A percentile compares a stretch with the other conserved stretches of the same genome.
phyloP scores from a whole-genome alignment of 2,888 invertebrate species.

The Azorinus chamasolen region DNA sequence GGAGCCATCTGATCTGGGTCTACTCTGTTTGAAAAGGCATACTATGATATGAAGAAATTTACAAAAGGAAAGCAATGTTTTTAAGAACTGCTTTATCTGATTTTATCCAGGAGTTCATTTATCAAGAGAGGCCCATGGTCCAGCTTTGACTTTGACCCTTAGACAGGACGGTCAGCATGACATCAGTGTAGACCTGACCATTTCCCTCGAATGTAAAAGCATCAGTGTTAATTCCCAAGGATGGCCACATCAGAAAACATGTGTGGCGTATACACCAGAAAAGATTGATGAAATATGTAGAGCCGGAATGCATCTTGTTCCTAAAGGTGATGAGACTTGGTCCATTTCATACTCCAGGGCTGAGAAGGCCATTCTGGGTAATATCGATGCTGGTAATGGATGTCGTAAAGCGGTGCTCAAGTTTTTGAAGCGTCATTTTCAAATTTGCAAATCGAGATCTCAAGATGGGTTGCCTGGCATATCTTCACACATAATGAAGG shows the following conservation, averaged over 20 bases:
- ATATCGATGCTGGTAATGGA: constrained; percentile 41
- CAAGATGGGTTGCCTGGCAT: constrained; percentile 15
- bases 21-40: too few relatives aligned
- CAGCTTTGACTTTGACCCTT: constrained; percentile 40
- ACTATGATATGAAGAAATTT: too few relatives aligned
- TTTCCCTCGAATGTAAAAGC: constrained; percentile 18
- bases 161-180: constrained; percentile 23
- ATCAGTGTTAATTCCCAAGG: constrained; percentile 10
- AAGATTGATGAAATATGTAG: constrained; percentile 17
- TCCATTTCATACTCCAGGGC: constrained; percentile 38
- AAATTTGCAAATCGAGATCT: constrained; percentile 10
- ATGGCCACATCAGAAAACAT: constrained; percentile 35
- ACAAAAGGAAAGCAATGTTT: too few relatives aligned
- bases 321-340: constrained; percentile 44
- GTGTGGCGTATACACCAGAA: constrained; percentile 10
- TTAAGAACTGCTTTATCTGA: too few relatives aligned
- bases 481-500: constrained; percentile 48
- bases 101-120: constrained; percentile 28
- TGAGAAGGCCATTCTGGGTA: constrained; percentile 25
- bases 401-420: constrained; percentile 36
- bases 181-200: constrained; percentile 47
- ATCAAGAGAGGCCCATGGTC: constrained; percentile 33
- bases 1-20: too few relatives aligned
- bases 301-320: constrained; percentile 42
- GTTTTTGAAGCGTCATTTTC: constrained; percentile 29